Base-by-base conservation (phyloP, 2,888 invertebrate species). In the Drosophila stalkeri region DNA sequence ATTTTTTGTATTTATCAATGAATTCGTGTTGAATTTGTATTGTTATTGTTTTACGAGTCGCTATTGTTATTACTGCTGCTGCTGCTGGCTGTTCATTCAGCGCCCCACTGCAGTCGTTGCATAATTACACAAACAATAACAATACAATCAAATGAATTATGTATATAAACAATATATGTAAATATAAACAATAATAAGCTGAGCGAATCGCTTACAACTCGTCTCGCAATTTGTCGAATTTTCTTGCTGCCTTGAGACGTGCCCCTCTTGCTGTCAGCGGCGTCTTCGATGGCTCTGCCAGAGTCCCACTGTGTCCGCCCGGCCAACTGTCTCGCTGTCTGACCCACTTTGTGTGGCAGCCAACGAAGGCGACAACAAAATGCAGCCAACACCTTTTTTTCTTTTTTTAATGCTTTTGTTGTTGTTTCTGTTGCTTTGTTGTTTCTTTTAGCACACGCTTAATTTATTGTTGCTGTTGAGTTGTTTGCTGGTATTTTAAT, bases 1-100 rank as follows among this genome's bases (percentile, higher is more conserved):
- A 61, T 64, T 61, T 71, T 39, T 70, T 39, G 64, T 72, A 47
- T 82, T 82, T 82, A 81, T 81, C 74, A 81, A 81, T 81, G 81
- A 81, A 80, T 69, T 68, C 66, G 70, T 79, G 64, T 61, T 62
- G 66, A 54, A 54, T 35, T 39, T 57, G 52, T 68, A 35, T 55
- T 69, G 27, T 52, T 66, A 51, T 71, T 74, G 27, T 68, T 69
- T 60, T 33, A 57, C 49, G 49, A 44, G 54, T 35, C 60, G 65
- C 43, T 56, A 52, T 54, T 75, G 51, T 73, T 67, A 31, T 60
- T 66, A 37, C 23, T 71, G 46, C 57, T 60, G 51, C 6, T 71
- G 46, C 55, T 60, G 51, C 18, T 75, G 39, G 16, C 56, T 27
- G 14, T 61, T 77, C 61, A 67, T 67, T 70, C 65, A 75, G 33